These are phyloP conservation scores for Drymodes brunneopygia DNA, from an alignment of 2,113 vertebrate species.

Conservation along the genomic window DNA sequence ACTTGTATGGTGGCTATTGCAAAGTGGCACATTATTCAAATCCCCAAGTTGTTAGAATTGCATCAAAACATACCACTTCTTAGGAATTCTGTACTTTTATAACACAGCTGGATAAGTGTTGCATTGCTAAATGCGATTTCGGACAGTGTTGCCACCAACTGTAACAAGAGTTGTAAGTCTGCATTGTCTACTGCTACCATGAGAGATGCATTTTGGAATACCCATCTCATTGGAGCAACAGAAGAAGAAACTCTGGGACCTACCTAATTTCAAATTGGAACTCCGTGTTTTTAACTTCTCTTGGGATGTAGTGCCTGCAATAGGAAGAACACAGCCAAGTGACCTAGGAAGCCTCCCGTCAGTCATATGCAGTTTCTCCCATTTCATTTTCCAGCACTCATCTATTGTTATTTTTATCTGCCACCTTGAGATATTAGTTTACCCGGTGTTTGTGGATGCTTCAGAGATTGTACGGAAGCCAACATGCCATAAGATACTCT, in stretches of 20 bases:
- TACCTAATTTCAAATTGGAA: background rate
- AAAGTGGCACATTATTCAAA: background rate
- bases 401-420: conserved; percentile 50
- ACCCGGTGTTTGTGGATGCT: conserved; percentile 31
- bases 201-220: background rate
- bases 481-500: no score
- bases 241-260: background rate
- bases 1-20: background rate
- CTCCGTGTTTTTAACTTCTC: background rate
- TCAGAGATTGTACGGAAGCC: background rate
- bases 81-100: background rate
- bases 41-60: background rate
- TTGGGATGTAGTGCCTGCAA: background rate
- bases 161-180: background rate
- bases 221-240: background rate
- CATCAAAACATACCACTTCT: background rate
- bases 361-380: background rate
- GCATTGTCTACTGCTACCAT: background rate
- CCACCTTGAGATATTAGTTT: conserved; percentile 26
- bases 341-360: background rate
- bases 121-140: background rate
- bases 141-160: background rate
- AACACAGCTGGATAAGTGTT: background rate
- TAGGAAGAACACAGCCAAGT: background rate
- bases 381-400: background rate